These are phyloP conservation scores for Perodicticus potto DNA, from an alignment of 2,797 vertebrate genomes.

Conservation along the genomic window DNA sequence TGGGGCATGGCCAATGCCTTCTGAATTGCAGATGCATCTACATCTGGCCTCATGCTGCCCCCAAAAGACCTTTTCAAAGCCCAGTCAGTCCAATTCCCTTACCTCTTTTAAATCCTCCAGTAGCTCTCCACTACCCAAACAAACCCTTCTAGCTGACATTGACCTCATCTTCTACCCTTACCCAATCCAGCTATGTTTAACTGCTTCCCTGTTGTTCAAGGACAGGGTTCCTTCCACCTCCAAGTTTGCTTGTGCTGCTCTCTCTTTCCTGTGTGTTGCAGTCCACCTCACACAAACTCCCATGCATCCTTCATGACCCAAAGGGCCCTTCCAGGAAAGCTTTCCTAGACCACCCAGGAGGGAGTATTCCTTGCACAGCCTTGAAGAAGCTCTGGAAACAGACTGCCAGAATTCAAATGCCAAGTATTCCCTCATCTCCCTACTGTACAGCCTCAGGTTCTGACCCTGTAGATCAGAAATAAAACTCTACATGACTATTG, in stretches of 20 bases:
- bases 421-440: conserved; percentile 36
- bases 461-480: conserved; percentile 20
- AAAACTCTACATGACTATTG: background rate
- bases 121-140: conserved; percentile 16
- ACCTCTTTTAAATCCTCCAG: conserved; percentile 11
- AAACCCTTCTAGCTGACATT: conserved; percentile 2
- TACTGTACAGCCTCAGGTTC: conserved; percentile 22
- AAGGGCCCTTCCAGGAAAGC: conserved; percentile 32
- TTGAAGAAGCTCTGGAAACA: conserved; percentile 34
- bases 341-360: conserved; percentile 22
- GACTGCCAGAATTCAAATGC: conserved; percentile 62
- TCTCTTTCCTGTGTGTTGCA: background rate
- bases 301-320: conserved; percentile 17
- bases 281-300: background rate
- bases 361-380: background rate
- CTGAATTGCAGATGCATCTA: conserved; percentile 23
- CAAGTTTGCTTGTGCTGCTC: background rate
- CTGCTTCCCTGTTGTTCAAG: background rate
- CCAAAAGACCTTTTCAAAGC: conserved; percentile 22
- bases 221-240: conserved; percentile 28
- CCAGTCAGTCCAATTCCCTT: conserved; percentile 13
- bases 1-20: background rate
- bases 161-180: background rate
- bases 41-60: background rate
- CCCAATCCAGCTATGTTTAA: background rate